Conservation (phyloP, 2,888 invertebrate species). For the Agapostemon virescens region DNA sequence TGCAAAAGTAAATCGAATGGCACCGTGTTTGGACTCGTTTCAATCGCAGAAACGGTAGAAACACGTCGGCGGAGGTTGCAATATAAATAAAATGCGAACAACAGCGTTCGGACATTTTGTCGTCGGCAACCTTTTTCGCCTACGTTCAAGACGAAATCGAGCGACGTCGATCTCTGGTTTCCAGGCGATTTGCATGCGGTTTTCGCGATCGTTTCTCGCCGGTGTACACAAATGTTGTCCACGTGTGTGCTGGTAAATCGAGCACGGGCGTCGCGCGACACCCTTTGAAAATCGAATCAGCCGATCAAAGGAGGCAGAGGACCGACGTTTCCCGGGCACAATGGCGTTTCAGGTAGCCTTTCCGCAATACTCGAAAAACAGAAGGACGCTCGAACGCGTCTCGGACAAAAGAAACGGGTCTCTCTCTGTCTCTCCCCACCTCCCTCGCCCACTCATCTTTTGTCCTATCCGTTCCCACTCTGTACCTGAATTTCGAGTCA, state of each 20-base stretch:
- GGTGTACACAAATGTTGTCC: not conserved
- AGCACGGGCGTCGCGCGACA: not conserved
- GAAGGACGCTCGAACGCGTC: conserved; percentile 51
- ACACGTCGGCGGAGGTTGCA: too few relatives aligned
- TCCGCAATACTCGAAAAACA: conserved; percentile 45
- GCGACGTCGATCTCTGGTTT: too few relatives aligned
- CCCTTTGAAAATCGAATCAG: conserved; percentile 5
- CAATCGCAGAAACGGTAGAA: too few relatives aligned
- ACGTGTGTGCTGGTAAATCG: not conserved
- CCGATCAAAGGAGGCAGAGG: not conserved
- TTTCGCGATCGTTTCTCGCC: not conserved
- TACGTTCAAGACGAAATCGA: too few relatives aligned
- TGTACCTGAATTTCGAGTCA: conserved; percentile 27
- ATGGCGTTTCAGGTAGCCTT: conserved; percentile 42
- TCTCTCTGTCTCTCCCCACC: conserved; percentile 14
- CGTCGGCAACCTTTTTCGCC: too few relatives aligned
- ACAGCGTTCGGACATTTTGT: too few relatives aligned
- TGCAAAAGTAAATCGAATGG: too few relatives aligned
- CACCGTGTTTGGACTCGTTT: too few relatives aligned
- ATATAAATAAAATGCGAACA: too few relatives aligned
- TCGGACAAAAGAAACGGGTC: conserved; percentile 45
- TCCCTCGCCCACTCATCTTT: conserved; percentile 16
- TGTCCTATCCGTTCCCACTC: not conserved
- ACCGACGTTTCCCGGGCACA: not conserved
- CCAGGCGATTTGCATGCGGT: too few relatives aligned